Percentiles rank a stretch among this genome's conserved stretches.
Conservation (phyloP, 2,888 invertebrate genomes). For the Callimorpha dominula region DNA sequence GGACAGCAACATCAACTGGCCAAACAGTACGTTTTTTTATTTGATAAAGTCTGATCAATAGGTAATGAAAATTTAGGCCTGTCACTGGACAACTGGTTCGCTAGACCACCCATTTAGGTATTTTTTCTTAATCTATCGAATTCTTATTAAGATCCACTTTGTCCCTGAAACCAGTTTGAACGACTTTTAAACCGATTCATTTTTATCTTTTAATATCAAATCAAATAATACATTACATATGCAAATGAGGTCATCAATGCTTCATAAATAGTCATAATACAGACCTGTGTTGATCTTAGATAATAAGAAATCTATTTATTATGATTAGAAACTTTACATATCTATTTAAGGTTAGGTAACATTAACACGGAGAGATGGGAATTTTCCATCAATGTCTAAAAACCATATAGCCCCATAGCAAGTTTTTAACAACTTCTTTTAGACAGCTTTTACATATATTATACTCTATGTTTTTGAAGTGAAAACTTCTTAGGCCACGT, state of each 20-base stretch:
- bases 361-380: not conserved
- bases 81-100: no score
- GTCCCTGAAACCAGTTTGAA: not conserved
- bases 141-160: not conserved
- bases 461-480: no score
- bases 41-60: no score
- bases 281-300: constrained; percentile 1
- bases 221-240: not conserved
- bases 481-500: no score
- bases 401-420: no score
- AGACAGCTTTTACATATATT: no score
- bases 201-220: not conserved
- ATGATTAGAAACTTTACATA: not conserved
- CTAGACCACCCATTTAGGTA: no score
- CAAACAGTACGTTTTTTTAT: no score
- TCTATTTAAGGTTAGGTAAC: not conserved
- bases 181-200: not conserved
- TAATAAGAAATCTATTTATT: not conserved
- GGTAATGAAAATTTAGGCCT: no score
- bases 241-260: not conserved
- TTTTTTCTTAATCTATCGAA: no score
- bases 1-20: no score
- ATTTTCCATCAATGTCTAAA: not conserved
- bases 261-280: not conserved
- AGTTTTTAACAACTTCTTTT: not conserved